Conservation (phyloP, 1,140 invertebrate genomes). For the Tribolium madens region DNA sequence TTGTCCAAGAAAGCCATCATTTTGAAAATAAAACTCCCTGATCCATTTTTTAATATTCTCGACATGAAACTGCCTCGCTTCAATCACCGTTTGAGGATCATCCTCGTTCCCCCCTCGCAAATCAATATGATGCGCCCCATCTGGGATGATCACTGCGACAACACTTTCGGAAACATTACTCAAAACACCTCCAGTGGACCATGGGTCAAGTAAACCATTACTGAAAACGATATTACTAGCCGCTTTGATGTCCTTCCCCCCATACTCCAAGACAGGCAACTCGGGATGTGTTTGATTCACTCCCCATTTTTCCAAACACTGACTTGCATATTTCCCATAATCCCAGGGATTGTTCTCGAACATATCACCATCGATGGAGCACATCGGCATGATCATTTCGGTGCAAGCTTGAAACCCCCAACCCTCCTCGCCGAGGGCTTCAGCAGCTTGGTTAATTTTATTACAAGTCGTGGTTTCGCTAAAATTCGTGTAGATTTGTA, state of each 20-base stretch:
- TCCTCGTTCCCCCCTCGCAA: conserved; percentile 77
- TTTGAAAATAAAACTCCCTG: conserved; percentile 51
- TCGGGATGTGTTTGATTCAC: conserved; percentile 72
- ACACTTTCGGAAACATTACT: conserved; percentile 76
- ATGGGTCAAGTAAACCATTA: conserved; percentile 93
- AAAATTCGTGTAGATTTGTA: conserved; percentile 86
- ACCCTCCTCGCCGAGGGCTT: conserved; percentile 73
- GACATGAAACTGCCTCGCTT: conserved; percentile 77
- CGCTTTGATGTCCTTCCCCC: conserved; percentile 78
- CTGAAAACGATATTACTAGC: conserved; percentile 91
- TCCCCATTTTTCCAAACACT: conserved; percentile 79
- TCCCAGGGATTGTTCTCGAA: conserved; percentile 85
- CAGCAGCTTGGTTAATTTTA: conserved; percentile 67
- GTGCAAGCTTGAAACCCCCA: conserved; percentile 92
- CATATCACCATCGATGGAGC: conserved; percentile 86
- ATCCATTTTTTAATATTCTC: conserved; percentile 80
- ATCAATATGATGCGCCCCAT: conserved; percentile 95
- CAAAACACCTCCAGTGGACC: conserved; percentile 91
- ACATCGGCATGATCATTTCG: conserved; percentile 97
- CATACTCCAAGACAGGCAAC: conserved; percentile 82
- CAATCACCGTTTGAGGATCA: conserved; percentile 80
- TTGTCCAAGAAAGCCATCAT: neutral
- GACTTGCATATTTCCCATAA: conserved; percentile 72
- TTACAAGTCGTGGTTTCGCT: conserved; percentile 79
- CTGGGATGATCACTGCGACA: conserved; percentile 84